These are phyloP conservation scores for Tineola bisselliella DNA, from an alignment of 2,888 invertebrate genomes.

Conservation along the genomic window DNA sequence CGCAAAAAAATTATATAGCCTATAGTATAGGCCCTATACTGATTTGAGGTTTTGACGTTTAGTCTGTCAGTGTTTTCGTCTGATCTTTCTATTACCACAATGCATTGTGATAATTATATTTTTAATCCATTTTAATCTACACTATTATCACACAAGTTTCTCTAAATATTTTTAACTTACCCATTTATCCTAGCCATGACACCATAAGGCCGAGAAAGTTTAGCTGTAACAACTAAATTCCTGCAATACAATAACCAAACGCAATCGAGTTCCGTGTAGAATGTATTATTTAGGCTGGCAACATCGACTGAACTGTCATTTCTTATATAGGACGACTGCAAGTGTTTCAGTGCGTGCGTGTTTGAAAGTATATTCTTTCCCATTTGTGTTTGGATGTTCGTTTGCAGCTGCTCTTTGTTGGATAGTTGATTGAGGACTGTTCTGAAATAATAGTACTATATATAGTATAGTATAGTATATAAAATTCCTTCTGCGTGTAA, in stretches of 20 bases:
- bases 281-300: slow-evolving; percentile 25
- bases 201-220: slow-evolving; percentile 61
- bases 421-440: slow-evolving; percentile 39
- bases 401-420: slow-evolving; percentile 29
- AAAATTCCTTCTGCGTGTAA: too few species aligned
- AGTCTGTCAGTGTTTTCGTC: too few species aligned
- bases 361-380: slow-evolving; percentile 47
- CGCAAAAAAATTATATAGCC: too few species aligned
- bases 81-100: too few species aligned
- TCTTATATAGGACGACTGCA: slow-evolving; percentile 36
- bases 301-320: slow-evolving; percentile 24
- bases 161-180: slow-evolving; percentile 29
- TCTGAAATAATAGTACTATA: too few species aligned
- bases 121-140: background rate
- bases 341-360: slow-evolving; percentile 43
- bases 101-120: too few species aligned
- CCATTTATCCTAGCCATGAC: slow-evolving; percentile 70
- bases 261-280: slow-evolving; percentile 62
- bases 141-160: background rate
- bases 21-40: too few species aligned
- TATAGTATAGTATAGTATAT: too few species aligned
- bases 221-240: slow-evolving; percentile 63
- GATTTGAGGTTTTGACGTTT: too few species aligned
- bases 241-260: slow-evolving; percentile 69
- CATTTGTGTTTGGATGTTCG: slow-evolving; percentile 36